Evolutionary conservation across 1,140 invertebrate species (phyloP), one percentile per base, ranked within the genome.

Genomic region (Agrilus planipennis): DNA sequence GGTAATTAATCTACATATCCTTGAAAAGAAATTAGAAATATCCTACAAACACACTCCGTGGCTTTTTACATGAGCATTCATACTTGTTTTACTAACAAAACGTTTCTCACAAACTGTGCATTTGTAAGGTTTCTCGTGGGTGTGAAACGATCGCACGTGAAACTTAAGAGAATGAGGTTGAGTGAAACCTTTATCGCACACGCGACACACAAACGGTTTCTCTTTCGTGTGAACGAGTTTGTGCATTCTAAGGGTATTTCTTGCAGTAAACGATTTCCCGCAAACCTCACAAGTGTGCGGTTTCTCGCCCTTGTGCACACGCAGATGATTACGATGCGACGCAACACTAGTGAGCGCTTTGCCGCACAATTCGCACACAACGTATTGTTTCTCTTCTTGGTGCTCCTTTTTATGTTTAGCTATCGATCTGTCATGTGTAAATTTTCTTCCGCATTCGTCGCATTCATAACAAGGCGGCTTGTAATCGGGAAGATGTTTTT

Each of bases 181-280:
- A 14, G 75, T 69, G 48, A 76, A 77, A 0, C 72, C 72, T 52
- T 79, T 73, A 4, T 66, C 61, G 55, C 83, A 86, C 23, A 72
- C 65, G 25, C 65, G 61, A 54, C 81, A 84, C 47, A 72, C 69
- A 57, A 81, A 84, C 0, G 81, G 82, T 47, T 78, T 71, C 51
- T 82, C 77, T 3, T 82, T 82, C 18, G 77, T 81, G 60, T 85
- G 81, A 51, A 78, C 66, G 50, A 80, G 65, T 46, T 81, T 78
- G 61, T 86, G 83, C 18, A 83, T 81, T 39, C 81, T 73, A 9
- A 85, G 64, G 18, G 71, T 75, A 20, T 80, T 84, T 14, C 48
- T 37, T 31, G 49, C 72, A 44, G 72, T 72, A 44, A 77, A 77
- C 0, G 71, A 67, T 49, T 76, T 76, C 1, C 72, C 72, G 34